These are phyloP conservation scores for Bolinopsis microptera DNA, from an alignment of 37 sponge, comb jelly and placozoan species.

Conservation along the genomic window DNA sequence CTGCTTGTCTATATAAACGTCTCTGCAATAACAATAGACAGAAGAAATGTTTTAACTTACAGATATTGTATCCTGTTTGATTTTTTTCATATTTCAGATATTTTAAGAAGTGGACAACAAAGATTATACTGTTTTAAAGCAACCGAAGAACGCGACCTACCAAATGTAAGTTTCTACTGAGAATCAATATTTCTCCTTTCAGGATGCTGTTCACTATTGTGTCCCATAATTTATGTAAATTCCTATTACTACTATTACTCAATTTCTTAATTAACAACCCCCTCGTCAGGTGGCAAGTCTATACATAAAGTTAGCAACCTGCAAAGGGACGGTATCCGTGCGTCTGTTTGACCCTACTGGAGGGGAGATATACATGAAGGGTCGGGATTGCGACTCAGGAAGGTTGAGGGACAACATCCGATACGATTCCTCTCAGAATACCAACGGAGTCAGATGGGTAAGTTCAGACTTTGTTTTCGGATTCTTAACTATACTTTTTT, in stretches of 20 bases:
- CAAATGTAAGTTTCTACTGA: not conserved
- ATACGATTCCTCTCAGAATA: not conserved
- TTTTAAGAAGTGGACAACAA: not conserved
- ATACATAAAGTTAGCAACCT: constrained; percentile 31
- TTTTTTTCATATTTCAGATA: constrained; percentile 6
- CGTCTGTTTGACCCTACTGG: constrained; percentile 5
- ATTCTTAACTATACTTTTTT: no score
- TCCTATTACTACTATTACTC: no score
- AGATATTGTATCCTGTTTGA: no score
- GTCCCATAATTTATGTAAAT: no score
- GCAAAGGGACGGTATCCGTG: constrained; percentile 2
- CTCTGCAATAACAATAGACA: no score
- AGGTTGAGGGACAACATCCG: not conserved
- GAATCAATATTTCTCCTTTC: no score
- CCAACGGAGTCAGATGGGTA: not conserved
- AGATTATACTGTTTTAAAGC: constrained; percentile 27
- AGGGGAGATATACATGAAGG: not conserved
- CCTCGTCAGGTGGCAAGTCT: not conserved
- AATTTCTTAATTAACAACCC: no score
- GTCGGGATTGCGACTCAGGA: constrained; percentile 9
- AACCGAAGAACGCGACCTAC: not conserved
- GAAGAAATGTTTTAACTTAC: no score
- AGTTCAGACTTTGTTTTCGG: no score
- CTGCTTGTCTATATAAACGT: no score
- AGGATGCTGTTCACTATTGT: no score